Evolutionary conservation across 1,140 invertebrate genomes (phyloP).

Genomic region (Nixonia krombeini): DNA sequence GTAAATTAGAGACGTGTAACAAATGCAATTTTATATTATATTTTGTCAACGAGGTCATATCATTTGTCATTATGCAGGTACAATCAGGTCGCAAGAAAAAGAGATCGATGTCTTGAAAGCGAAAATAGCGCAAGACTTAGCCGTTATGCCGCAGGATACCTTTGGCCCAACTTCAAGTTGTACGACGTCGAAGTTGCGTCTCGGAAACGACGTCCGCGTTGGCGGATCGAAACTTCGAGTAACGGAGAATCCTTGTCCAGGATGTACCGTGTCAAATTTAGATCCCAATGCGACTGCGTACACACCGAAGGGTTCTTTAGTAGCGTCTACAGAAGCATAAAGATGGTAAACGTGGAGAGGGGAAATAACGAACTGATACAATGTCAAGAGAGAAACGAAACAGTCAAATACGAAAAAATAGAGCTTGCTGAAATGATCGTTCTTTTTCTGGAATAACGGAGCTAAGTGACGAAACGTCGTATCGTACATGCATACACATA

Average conservation of each 20-base stretch:
- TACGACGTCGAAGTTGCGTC: slow-evolving; percentile 76
- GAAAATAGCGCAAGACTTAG: slow-evolving; percentile 91
- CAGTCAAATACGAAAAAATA: slow-evolving; percentile 10
- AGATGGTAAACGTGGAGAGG: slow-evolving; percentile 15
- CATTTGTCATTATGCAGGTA: slow-evolving; percentile 72
- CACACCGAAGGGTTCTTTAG: slow-evolving; percentile 82
- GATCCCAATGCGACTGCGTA: slow-evolving; percentile 94
- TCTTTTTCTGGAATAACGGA: slow-evolving; percentile 23
- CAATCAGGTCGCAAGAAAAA: slow-evolving; percentile 86
- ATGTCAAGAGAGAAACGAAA: slow-evolving; percentile 4
- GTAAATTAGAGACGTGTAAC: no score
- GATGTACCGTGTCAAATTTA: slow-evolving; percentile 78
- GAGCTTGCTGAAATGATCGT: slow-evolving; percentile 6
- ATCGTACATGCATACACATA: slow-evolving; percentile 25
- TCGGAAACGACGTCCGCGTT: slow-evolving; percentile 68
- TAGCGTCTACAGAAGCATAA: slow-evolving; percentile 75
- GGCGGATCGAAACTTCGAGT: slow-evolving; percentile 64
- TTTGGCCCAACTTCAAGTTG: slow-evolving; percentile 70
- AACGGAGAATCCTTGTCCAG: slow-evolving; percentile 66
- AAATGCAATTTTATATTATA: no score
- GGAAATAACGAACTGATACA: slow-evolving; percentile 11
- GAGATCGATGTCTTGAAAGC: slow-evolving; percentile 92
- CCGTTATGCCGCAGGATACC: slow-evolving; percentile 87
- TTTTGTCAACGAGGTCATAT: no score
- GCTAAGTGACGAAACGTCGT: slow-evolving; percentile 22